phyloP scores from a whole-genome alignment of 2,888 invertebrate genomes.

The Strigamia maritima region DNA sequence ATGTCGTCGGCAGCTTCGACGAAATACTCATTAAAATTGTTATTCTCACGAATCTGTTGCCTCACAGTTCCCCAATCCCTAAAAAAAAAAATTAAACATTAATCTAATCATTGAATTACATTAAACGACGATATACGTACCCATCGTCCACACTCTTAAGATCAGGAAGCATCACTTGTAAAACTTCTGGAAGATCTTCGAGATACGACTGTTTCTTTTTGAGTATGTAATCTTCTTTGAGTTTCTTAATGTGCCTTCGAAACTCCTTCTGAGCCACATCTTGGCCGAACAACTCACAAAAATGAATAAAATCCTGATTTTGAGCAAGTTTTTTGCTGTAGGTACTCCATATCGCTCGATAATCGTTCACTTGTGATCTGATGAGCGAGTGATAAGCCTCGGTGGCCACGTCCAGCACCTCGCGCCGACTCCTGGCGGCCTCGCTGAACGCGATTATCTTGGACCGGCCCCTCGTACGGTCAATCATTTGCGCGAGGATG shows the following conservation, averaged over 20 bases:
- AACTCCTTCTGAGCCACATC: conserved; percentile 77
- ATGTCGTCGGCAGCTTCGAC: conserved; percentile 75
- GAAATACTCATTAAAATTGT: conserved; percentile 91
- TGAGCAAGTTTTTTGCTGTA: conserved; percentile 79
- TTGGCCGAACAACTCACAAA: conserved; percentile 83
- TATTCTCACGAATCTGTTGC: conserved; percentile 79
- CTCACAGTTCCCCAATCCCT: conserved; percentile 88
- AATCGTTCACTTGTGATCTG: conserved; percentile 63
- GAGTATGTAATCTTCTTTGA: conserved; percentile 76
- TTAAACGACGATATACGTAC: conserved; percentile 53
- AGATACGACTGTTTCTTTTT: conserved; percentile 73
- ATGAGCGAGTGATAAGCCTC: conserved; percentile 87
- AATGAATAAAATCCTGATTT: conserved; percentile 81
- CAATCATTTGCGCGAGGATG: conserved; percentile 84
- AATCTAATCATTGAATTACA: no score
- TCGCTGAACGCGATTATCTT: conserved; percentile 68
- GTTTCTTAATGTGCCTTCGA: conserved; percentile 71
- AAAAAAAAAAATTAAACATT: conserved; percentile 46
- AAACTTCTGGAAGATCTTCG: conserved; percentile 70
- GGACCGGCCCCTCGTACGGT: conserved; percentile 73
- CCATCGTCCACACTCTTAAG: conserved; percentile 64
- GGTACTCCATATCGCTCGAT: conserved; percentile 80
- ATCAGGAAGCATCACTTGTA: conserved; percentile 75
- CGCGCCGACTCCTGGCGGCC: conserved; percentile 79
- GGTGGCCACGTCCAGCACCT: conserved; percentile 81